Percentiles rank a stretch among this genome's conserved stretches.
Conservation (phyloP, 1,140 invertebrate species). For the Leucophenga varia region DNA sequence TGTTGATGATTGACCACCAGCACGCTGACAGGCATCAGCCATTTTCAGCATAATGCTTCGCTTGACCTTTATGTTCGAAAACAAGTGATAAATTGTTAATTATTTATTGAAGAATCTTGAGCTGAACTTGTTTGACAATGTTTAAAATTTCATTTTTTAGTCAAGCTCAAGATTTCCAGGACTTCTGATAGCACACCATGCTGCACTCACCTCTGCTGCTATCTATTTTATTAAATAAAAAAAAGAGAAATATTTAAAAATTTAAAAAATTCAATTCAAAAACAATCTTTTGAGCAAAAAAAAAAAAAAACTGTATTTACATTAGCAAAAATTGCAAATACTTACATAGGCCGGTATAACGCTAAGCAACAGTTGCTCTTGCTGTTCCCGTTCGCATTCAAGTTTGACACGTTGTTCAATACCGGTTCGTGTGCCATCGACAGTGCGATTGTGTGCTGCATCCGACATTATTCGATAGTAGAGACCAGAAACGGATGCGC, state of each 20-base stretch:
- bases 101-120: no score
- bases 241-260: no score
- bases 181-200: neutral
- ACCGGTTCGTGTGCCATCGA: slow-evolving; percentile 83
- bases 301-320: no score
- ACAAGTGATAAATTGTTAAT: no score
- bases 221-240: no score
- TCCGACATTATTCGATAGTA: slow-evolving; percentile 87
- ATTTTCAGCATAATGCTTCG: slow-evolving; percentile 91
- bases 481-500: slow-evolving; percentile 75
- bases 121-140: no score
- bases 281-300: no score
- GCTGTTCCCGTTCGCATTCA: slow-evolving; percentile 88
- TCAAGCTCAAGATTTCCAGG: neutral
- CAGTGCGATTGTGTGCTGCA: slow-evolving; percentile 79
- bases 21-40: slow-evolving; percentile 82
- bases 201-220: slow-evolving; percentile 40
- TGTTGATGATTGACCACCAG: slow-evolving; percentile 65
- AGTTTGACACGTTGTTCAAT: slow-evolving; percentile 90
- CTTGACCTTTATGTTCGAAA: slow-evolving; percentile 69
- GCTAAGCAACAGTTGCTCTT: slow-evolving; percentile 86
- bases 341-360: slow-evolving; percentile 90
- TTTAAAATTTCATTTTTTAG: neutral
- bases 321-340: slow-evolving; percentile 8
- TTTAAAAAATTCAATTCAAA: no score